Conservation (phyloP, 2,888 invertebrate genomes). For the Chrysina gloriosa region DNA sequence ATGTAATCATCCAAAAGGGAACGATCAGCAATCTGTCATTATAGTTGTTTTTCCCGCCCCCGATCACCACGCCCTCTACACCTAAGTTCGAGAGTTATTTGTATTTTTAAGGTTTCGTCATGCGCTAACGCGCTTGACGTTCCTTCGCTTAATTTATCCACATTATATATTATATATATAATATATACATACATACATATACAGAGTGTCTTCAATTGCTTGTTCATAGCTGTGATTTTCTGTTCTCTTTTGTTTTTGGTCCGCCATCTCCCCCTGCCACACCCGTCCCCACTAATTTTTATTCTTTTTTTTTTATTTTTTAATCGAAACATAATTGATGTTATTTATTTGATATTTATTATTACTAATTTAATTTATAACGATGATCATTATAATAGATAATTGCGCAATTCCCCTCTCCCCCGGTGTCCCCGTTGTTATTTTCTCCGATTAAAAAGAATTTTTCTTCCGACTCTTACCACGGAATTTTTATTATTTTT, state of each 20-base stretch:
- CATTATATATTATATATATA: conserved; percentile 5
- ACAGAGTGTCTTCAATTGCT: conserved; percentile 25
- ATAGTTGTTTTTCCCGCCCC: neutral
- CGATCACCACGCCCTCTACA: too few relatives aligned
- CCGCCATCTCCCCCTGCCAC: neutral
- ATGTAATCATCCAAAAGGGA: too few relatives aligned
- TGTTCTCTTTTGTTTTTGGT: conserved; percentile 9
- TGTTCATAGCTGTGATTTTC: conserved; percentile 32
- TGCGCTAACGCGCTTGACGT: conserved; percentile 8
- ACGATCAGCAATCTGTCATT: conserved; percentile 22
- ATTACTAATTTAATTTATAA: too few relatives aligned
- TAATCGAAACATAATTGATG: conserved; percentile 9
- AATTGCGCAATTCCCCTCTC: too few relatives aligned
- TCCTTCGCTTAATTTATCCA: neutral
- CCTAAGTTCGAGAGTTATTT: neutral
- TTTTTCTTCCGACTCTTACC: neutral
- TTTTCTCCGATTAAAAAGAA: neutral
- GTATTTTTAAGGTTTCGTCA: conserved; percentile 2
- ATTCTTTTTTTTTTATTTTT: conserved; percentile 1
- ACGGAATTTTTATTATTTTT: too few relatives aligned
- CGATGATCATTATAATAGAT: too few relatives aligned
- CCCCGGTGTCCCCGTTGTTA: too few relatives aligned
- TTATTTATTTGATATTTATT: conserved; percentile 33
- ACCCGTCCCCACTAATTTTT: too few relatives aligned
- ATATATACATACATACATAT: conserved; percentile 18